Evolutionary conservation across 1,140 invertebrate species (phyloP), one percentile per base, ranked within the genome.

Genomic region (Euwallacea fornicatus): DNA sequence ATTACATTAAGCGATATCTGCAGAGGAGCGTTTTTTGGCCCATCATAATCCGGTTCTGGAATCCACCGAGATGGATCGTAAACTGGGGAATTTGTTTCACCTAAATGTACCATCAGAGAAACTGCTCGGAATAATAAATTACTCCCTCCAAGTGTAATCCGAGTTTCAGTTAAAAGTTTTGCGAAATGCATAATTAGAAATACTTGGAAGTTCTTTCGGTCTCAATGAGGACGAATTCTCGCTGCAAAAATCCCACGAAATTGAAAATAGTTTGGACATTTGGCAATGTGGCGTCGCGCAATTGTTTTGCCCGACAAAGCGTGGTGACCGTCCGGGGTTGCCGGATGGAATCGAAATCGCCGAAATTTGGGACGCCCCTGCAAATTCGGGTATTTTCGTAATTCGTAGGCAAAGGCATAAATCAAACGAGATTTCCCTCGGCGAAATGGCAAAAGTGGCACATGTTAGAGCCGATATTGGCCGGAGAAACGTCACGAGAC

Each of bases 381-480:
- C 4, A 65, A 42, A 53, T 9, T 44, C 63, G 42, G 15, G 46
- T 2, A 11, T 13, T 13, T 13, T 15, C 53, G 63, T 54, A 65
- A 65, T 65, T 65, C 54, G 53, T 54, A 55, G 54, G 54, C 44
- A 65, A 65, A 65, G 54, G 54, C 63, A 65, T 65, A 65, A 65
- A 65, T 65, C 63, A 65, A 65, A 65, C 7, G 33, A 65, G 46
- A 65, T 65, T 65, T 65, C 53, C 63, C 63, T 55, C 46, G 53
- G 63, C 53, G 53, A n/a, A 55, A 41, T 50, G 46, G 63, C 46
- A 50, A 65, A 65, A 2, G 63, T 65, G 54, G 63, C 63, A 65
- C 63, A 65, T 65, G 63, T 65, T 65, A 65, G 63, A 54, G 47
- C 46, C 63, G 42, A 65, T 65, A 65, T 54, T n/a, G 63, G 63